Conservation (phyloP, 1,140 invertebrate species). For the Littorina saxatilis region DNA sequence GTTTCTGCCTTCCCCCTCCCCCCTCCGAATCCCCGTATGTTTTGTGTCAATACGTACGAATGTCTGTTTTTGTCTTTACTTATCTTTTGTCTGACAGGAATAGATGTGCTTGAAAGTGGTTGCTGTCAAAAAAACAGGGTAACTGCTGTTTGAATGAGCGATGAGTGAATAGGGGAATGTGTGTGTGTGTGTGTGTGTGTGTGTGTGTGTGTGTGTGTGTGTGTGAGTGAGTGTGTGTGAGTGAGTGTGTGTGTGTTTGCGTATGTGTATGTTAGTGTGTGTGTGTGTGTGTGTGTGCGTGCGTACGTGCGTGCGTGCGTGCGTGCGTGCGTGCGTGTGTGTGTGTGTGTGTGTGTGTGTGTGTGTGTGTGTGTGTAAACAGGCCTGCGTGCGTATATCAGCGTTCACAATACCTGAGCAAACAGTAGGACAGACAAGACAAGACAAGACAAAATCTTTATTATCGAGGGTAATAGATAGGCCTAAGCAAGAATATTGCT, state of each 20-base stretch:
- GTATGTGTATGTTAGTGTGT: too few species aligned
- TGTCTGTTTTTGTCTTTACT: neutral
- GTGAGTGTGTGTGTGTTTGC: too few species aligned
- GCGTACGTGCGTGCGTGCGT: too few species aligned
- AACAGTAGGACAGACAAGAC: too few species aligned
- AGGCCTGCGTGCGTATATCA: neutral
- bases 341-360: neutral
- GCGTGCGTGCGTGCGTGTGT: too few species aligned
- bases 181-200: slow-evolving; percentile 4
- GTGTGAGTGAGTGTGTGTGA: neutral
- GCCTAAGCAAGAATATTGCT: too few species aligned
- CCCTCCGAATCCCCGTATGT: too few species aligned
- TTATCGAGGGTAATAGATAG: too few species aligned
- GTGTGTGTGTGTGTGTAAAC: neutral
- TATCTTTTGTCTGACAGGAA: neutral
- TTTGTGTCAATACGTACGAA: neutral
- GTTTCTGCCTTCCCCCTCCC: too few species aligned
- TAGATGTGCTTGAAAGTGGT: neutral
- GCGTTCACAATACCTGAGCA: too few species aligned
- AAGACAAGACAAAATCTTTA: too few species aligned
- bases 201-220: neutral
- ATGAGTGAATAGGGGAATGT: neutral
- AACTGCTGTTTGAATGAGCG: neutral
- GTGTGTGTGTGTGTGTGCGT: too few species aligned
- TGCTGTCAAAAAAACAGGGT: neutral